phyloP scores from a whole-genome alignment of 2,888 invertebrate genomes.

The Tetanocera ferruginea region DNA sequence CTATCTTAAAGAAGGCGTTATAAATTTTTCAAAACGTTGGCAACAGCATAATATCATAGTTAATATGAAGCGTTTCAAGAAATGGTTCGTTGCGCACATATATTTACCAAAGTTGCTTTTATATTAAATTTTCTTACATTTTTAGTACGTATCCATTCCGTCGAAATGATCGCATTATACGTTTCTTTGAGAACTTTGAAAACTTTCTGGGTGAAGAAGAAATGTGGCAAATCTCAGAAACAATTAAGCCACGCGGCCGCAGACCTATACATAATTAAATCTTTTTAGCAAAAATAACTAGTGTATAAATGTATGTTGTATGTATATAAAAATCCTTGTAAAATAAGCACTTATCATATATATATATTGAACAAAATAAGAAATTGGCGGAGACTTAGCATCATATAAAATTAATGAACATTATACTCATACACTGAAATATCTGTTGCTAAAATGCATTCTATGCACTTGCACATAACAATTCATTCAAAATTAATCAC shows the following conservation, averaged over 20 bases:
- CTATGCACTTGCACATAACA: background rate
- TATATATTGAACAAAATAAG: slow-evolving; percentile 35
- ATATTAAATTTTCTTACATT: background rate
- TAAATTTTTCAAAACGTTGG: slow-evolving; percentile 98
- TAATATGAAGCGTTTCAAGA: slow-evolving; percentile 97
- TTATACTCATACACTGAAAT: background rate
- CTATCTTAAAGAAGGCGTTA: slow-evolving; percentile 84
- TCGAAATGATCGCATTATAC: slow-evolving; percentile 92
- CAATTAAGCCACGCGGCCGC: slow-evolving; percentile 84
- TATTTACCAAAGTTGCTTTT: background rate
- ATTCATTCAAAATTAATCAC: background rate
- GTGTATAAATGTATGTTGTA: slow-evolving; percentile 22
- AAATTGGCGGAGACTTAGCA: slow-evolving; percentile 3
- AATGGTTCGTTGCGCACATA: slow-evolving; percentile 77
- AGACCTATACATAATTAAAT: slow-evolving; percentile 63
- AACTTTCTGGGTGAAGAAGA: slow-evolving; percentile 96
- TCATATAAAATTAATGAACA: slow-evolving; percentile 27
- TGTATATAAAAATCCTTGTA: slow-evolving; percentile 27
- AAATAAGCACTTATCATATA: slow-evolving; percentile 19
- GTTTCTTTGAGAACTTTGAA: slow-evolving; percentile 97
- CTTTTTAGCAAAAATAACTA: slow-evolving; percentile 7
- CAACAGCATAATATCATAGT: slow-evolving; percentile 98
- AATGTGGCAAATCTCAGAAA: slow-evolving; percentile 98
- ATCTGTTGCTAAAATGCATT: slow-evolving; percentile 18
- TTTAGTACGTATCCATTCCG: slow-evolving; percentile 92